Conservation (phyloP, 2,113 vertebrate species). For the Ctenodactylus gundi region DNA sequence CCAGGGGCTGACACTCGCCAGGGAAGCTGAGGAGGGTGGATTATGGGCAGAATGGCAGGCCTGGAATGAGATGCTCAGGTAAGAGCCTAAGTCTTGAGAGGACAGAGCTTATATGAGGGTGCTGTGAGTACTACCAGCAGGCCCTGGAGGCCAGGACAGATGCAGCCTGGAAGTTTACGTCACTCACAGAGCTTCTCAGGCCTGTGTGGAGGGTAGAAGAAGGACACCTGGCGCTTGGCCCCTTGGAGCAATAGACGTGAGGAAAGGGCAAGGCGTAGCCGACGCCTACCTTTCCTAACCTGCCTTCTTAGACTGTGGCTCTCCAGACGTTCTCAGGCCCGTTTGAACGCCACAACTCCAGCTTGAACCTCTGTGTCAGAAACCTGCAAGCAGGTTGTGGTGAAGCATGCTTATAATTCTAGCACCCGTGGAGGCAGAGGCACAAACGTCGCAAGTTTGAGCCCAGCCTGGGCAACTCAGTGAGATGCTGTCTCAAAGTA, state of each 20-base stretch:
- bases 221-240: accelerated
- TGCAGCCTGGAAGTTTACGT: neutral
- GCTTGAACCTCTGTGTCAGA: neutral
- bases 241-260: neutral
- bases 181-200: neutral
- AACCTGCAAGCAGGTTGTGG: too few relatives aligned
- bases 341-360: neutral
- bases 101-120: accelerated
- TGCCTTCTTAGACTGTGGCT: neutral
- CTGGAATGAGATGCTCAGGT: neutral
- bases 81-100: neutral
- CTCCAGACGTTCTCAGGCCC: neutral
- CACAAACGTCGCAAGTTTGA: too few relatives aligned
- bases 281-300: accelerated
- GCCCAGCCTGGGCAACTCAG: too few relatives aligned
- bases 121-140: neutral
- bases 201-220: accelerated
- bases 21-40: neutral
- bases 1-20: neutral
- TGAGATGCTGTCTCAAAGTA: too few relatives aligned
- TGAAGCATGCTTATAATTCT: too few relatives aligned
- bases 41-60: neutral
- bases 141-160: neutral
- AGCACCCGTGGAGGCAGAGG: too few relatives aligned
- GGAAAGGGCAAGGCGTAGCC: neutral